Conservation (phyloP, 2,113 vertebrate genomes). For the Gobio gobio region DNA sequence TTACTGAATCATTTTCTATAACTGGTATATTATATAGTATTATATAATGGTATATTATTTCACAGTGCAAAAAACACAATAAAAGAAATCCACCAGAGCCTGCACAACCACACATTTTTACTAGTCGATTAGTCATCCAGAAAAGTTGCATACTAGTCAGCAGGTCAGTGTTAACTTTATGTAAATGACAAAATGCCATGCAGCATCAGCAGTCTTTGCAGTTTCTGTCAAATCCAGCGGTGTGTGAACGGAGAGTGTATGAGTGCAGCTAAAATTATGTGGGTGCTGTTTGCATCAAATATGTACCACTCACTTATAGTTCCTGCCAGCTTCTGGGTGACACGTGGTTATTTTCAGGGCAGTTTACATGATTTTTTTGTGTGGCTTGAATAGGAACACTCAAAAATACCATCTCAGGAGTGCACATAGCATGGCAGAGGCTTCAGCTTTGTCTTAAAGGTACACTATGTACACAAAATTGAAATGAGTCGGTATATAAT, state of each 20-base stretch:
- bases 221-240: constrained; percentile 18
- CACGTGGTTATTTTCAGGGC: constrained; percentile 15
- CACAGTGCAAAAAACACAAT: neutral
- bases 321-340: neutral
- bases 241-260: constrained; percentile 11
- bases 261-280: neutral
- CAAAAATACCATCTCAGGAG: neutral
- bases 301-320: neutral
- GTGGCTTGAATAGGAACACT: neutral
- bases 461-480: no score
- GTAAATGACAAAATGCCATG: constrained; percentile 24
- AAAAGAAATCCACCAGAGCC: neutral
- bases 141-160: neutral
- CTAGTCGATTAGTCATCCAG: constrained; percentile 14
- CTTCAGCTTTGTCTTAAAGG: neutral
- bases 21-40: no score
- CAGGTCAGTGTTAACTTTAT: neutral
- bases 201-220: constrained; percentile 2
- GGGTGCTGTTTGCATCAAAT: constrained; percentile 15
- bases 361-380: neutral
- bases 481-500: no score
- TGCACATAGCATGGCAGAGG: neutral
- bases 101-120: neutral
- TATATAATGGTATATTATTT: neutral
- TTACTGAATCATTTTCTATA: no score